Evolutionary conservation across 53 echinoderm and acorn worm genomes (phyloP).

Genomic region (Holothuria leucospilota): DNA sequence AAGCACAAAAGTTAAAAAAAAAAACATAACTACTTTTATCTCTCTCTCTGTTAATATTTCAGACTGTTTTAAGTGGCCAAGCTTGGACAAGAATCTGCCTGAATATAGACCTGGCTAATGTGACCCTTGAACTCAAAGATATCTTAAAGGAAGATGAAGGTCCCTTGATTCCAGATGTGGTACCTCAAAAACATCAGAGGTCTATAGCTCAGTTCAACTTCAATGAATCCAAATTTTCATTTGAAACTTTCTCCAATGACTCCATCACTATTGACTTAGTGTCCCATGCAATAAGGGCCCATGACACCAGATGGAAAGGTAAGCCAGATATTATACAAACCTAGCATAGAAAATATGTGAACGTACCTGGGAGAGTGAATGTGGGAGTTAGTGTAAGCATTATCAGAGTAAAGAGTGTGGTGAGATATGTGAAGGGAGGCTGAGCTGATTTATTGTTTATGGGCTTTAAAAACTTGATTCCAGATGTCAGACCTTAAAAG

Average conservation of each 20-base stretch:
- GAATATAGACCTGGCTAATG: slow-evolving; percentile 88
- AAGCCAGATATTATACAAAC: not conserved
- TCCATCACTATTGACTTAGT: slow-evolving; percentile 94
- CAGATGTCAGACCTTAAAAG: no score
- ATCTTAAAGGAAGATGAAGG: slow-evolving; percentile 14
- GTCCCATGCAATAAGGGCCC: slow-evolving; percentile 94
- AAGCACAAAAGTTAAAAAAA: no score
- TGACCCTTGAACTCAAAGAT: slow-evolving; percentile 83
- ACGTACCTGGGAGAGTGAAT: no score
- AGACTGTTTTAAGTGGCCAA: slow-evolving; percentile 94
- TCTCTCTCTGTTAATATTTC: slow-evolving; percentile 15
- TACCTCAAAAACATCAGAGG: slow-evolving; percentile 49
- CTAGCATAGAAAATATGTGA: not conserved
- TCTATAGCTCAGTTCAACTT: slow-evolving; percentile 96
- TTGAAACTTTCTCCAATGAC: slow-evolving; percentile 91
- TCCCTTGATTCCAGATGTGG: not conserved
- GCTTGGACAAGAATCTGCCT: slow-evolving; percentile 94
- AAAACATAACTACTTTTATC: no score
- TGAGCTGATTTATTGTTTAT: no score
- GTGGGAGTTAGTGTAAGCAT: no score
- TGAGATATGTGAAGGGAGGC: no score
- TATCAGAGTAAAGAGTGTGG: no score
- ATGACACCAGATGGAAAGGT: slow-evolving; percentile 92
- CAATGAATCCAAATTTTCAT: slow-evolving; percentile 91
- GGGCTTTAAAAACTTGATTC: no score